Base-by-base conservation (phyloP, 2,888 invertebrate species). In the Phaonia tiefii region DNA sequence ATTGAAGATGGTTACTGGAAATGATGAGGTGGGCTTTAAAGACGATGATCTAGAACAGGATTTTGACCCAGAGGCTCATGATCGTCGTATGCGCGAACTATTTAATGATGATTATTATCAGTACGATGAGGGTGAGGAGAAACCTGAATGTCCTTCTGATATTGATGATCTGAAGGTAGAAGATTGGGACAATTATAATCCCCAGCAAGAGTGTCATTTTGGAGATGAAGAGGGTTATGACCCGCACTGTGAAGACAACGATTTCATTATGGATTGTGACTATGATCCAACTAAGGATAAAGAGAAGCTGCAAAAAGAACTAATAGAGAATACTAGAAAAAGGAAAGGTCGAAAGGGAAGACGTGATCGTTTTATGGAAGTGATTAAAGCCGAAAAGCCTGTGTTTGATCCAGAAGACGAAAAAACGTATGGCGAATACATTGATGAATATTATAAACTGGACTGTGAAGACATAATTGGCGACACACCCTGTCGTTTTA, bases 381-480 rank as follows among this genome's bases (percentile, higher is more conserved):
- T 95, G 25, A 90, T 98, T 2, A 91, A 93, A 15, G 91, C 93
- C 42, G 93, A 95, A 70, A 98, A 98, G 88, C 98, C 98, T 0
- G 92, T 93, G 70, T 98, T 96, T 90, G 93, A 98, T 89, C 97
- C 98, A 0, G 91, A 92, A 0, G 92, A 94, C 77, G 93, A 95
- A 80, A 92, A 92, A 86, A 95, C 95, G 0, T 98, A 97, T 90
- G 93, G 95, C 39, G 93, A 98, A 85, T 98, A 98, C 88, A 94
- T 98, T 88, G 97, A 99, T 86, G 98, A 99, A 90, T 99, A 98
- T 89, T 99, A 99, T 88, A 94, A 95, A 86, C 92, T 99, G 88
- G 97, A 99, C 90, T 99, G 96, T 89, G 99, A 99, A 88, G 99
- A 99, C 90, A 93, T 99, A 67, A 95, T 99, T 65, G 98, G 95